These are phyloP conservation scores for Callitettix versicolor DNA, from an alignment of 1,140 invertebrate species.

Conservation along the genomic window DNA sequence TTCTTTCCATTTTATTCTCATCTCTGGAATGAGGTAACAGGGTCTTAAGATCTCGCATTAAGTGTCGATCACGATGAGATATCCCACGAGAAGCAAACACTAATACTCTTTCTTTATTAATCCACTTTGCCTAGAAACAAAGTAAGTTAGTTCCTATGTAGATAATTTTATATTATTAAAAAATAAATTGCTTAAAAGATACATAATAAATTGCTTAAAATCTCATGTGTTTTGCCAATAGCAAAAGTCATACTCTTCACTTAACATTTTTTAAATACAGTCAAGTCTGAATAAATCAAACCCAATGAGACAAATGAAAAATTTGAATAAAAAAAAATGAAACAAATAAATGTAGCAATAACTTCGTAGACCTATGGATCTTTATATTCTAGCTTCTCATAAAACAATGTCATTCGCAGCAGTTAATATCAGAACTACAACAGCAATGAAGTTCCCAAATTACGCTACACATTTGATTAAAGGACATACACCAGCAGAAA, in stretches of 20 bases:
- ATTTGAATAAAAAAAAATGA: too few relatives aligned
- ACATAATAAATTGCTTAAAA: slow-evolving; percentile 5
- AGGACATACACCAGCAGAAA: too few relatives aligned
- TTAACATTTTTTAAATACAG: not conserved
- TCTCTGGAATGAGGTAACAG: slow-evolving; percentile 90
- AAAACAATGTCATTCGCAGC: too few relatives aligned
- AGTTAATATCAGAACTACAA: too few relatives aligned
- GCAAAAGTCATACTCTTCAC: not conserved
- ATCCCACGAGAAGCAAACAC: slow-evolving; percentile 89
- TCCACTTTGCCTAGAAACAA: slow-evolving; percentile 67
- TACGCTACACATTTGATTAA: too few relatives aligned
- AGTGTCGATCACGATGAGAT: slow-evolving; percentile 76
- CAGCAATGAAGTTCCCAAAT: too few relatives aligned
- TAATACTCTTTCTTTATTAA: slow-evolving; percentile 84
- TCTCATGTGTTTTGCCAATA: slow-evolving; percentile 8
- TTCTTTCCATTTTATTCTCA: slow-evolving; percentile 79
- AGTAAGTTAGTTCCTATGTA: slow-evolving; percentile 16
- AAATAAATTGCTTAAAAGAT: slow-evolving; percentile 14
- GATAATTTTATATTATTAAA: not conserved
- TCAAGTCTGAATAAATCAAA: slow-evolving; percentile 9
- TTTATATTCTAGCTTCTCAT: too few relatives aligned
- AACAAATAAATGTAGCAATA: too few relatives aligned
- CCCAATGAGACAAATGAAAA: slow-evolving; percentile 5
- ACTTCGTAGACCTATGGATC: too few relatives aligned
- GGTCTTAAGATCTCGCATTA: slow-evolving; percentile 89